A percentile compares a stretch with the other conserved stretches of the same genome.
phyloP scores from a whole-genome alignment of 2,113 vertebrate genomes.

The Engraulis encrasicolus region DNA sequence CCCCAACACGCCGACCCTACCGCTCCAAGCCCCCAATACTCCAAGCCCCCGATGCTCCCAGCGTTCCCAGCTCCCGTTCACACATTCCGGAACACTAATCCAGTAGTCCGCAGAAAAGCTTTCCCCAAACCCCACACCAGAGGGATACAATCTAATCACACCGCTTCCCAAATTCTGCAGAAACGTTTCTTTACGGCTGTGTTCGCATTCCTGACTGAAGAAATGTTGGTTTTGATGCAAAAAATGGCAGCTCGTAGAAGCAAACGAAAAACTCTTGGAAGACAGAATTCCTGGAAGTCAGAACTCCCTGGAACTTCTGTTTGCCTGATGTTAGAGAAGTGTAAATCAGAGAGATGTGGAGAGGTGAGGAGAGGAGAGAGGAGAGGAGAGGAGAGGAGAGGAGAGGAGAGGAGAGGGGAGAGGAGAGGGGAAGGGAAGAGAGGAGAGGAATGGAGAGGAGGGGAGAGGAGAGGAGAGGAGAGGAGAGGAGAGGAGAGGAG shows the following conservation, averaged over 20 bases:
- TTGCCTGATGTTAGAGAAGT: not conserved
- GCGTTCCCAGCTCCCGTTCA: not conserved
- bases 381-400: no score
- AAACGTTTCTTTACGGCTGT: not conserved
- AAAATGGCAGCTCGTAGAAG: not conserved
- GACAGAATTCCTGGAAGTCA: no score
- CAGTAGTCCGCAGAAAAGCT: conserved; percentile 49
- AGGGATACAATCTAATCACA: conserved; percentile 7
- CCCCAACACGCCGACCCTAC: no score
- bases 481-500: no score
- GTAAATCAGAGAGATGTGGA: conserved; percentile 33
- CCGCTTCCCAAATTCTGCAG: conserved; percentile 1
- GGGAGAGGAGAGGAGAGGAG: no score
- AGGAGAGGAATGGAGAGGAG: no score
- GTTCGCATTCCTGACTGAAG: conserved; percentile 12
- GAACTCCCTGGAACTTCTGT: not conserved
- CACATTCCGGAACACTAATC: conserved; percentile 42
- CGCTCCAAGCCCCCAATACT: no score
- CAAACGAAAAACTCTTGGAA: no score
- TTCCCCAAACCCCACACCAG: conserved; percentile 35
- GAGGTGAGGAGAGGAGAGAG: no score
- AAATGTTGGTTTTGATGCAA: not conserved
- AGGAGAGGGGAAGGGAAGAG: no score
- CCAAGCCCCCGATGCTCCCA: no score
- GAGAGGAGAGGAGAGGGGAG: no score